Evolutionary conservation across 2,113 vertebrate genomes (phyloP), one percentile per base, ranked within the genome.

Genomic region (Ceyx margarethae): DNA sequence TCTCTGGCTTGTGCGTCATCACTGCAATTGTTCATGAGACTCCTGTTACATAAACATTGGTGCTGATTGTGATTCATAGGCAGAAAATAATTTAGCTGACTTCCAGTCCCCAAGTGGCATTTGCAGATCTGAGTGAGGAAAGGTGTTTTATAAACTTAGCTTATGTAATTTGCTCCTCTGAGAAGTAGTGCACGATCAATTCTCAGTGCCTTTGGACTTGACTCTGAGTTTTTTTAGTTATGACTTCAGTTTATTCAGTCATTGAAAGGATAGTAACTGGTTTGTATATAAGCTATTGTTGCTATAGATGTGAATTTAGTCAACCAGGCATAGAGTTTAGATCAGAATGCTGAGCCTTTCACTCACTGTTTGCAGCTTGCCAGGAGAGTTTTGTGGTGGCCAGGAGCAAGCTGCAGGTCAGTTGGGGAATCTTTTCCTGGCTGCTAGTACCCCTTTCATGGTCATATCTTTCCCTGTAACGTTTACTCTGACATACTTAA

Each of bases 1-100:
- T 42, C 91, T 73, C 45, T 86, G 46, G 20, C n/a, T 83, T 82
- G 62, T 93, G 67, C 42, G 4, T 95, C 94, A 93, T 68, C 60
- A 21, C 61, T 68, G 46, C 53, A 64, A 76, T 95, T 64, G 61
- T 81, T 93, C 80, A 9, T 83, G 29, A 93, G 60, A 75, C 56
- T 84, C 58, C 48, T 75, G 83, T 95, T 91, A 91, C 45, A 87
- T 88, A 95, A 93, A 77, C 0, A 0, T 46, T 91, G 28, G 51
- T 93, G 75, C 53, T 90, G 71, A 33, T 82, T 85, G 79, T 94
- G 83, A 89, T 93, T 93, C 87, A 90, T 29, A 65, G 40, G 46
- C 42, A 90, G 84, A 72, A 92, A 81, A 92, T 66, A 94, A 92
- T 65, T 56, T 79, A 87, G 16, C 43, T 92, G 88, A 88, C 75